Evolutionary conservation across 92 coral and sea anemone genomes (phyloP), one percentile per base, ranked within the genome.

Genomic region (Palythoa grandis): DNA sequence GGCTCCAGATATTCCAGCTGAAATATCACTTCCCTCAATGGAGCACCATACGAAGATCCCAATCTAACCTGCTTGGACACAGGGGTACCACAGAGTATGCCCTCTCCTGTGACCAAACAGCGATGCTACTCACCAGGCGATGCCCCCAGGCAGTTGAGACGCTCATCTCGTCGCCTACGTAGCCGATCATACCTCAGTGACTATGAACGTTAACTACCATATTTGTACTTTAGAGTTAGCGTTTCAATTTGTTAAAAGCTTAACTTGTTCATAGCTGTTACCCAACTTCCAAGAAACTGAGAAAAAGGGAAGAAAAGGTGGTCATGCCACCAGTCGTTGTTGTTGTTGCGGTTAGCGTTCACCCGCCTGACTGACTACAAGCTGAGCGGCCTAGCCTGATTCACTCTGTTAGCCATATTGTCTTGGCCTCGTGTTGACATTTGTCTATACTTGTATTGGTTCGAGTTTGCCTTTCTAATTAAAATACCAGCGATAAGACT

Each of bases 11-110:
- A 69, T 69, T 25, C 48, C 74, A 29, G 74, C 73, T 25, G 48
- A 69, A 69, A 69, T 69, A 37, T 70, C 74, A 35, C 50, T 70
- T 12, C 74, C 74, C 74, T n/a, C n/a, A 35, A 70, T 14, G n/a
- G 52, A 19, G 17, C 16, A 37, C 52, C 13, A 8, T 70, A 50
- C 10, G 50, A 70, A 70, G 50, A 7, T 17, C 74, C 74, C 74
- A 70, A 16, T 70, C 72, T 67, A 67, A 2, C 72, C 72, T 67
- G 72, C 72, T 67, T 22, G 72, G 39, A 22, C 38, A 23, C 72
- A 67, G 72, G 11, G 39, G 37, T 67, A 22, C 72, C 13, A 67
- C 38, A 3, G 38, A 29, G 35, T 24, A 20, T 70, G 74, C 74
- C 74, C 74, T 29, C 74, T 69, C 43, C 74, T 10, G 47, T 25